Evolutionary conservation across 2,797 vertebrate genomes (phyloP).

Genomic region (Monodelphis domestica): DNA sequence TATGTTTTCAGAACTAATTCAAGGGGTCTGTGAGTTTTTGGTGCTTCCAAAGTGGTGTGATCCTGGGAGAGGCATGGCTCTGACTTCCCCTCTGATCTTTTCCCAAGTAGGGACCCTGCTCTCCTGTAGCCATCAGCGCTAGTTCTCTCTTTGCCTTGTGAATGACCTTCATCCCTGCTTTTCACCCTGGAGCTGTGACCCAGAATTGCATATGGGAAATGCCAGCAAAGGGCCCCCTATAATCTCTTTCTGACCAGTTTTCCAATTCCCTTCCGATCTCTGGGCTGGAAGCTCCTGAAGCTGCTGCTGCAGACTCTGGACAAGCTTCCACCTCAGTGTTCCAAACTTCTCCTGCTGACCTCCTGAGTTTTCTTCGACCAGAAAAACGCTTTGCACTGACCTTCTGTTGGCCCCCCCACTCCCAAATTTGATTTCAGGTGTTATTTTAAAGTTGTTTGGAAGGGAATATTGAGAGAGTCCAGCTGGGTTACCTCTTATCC

Average conservation of each 20-base stretch:
- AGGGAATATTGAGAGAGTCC: not conserved
- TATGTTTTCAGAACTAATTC: not conserved
- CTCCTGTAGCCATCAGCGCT: not conserved
- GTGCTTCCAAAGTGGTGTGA: not conserved
- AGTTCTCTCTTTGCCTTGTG: not conserved
- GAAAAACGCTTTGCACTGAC: not conserved
- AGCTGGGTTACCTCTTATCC: not conserved
- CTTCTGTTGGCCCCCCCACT: not conserved
- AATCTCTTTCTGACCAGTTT: not conserved
- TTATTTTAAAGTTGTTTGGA: not conserved
- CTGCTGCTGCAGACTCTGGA: not conserved
- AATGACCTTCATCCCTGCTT: not conserved
- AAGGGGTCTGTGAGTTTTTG: not conserved
- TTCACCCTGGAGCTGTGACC: not conserved
- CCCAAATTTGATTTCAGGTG: not conserved
- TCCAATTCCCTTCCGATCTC: not conserved
- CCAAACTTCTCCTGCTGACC: not conserved
- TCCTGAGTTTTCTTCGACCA: not conserved
- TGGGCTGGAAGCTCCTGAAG: not conserved
- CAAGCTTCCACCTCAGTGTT: not conserved
- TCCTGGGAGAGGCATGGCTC: not conserved
- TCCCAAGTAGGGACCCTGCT: not conserved
- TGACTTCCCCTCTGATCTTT: not conserved
- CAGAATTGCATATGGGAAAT: not conserved
- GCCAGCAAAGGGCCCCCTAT: not conserved